Evolutionary conservation across 2,797 vertebrate species (phyloP).

Genomic region (Sebastes nivosus): DNA sequence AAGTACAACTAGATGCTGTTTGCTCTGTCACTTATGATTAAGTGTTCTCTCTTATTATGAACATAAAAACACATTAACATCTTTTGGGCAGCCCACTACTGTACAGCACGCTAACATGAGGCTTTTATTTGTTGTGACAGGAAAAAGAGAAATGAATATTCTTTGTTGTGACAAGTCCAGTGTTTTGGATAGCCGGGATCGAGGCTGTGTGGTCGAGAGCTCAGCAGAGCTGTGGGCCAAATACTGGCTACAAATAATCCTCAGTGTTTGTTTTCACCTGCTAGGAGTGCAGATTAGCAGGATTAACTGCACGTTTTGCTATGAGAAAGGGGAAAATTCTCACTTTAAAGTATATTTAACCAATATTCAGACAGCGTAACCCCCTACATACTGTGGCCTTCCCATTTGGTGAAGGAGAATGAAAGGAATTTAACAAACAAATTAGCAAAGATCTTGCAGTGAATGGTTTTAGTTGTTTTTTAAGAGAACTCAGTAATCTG

Average conservation of each 20-base stretch:
- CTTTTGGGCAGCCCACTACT: not conserved
- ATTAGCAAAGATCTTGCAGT: not conserved
- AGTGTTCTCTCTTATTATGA: not conserved
- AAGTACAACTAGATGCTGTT: not conserved
- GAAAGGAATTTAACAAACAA: not conserved
- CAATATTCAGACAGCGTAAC: not conserved
- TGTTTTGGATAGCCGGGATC: slow-evolving; percentile 25
- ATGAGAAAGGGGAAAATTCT: not conserved
- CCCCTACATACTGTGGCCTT: not conserved
- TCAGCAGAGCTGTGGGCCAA: not conserved
- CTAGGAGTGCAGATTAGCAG: slow-evolving; percentile 3
- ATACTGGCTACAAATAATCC: slow-evolving; percentile 10
- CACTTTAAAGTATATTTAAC: not conserved
- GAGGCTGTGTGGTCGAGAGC: slow-evolving; percentile 21
- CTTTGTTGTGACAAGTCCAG: slow-evolving; percentile 13
- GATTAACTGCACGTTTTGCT: not conserved
- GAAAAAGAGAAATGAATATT: not conserved
- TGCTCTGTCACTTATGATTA: not conserved
- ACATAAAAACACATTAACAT: not conserved
- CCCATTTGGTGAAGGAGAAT: not conserved
- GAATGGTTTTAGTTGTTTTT: not conserved
- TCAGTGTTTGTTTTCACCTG: slow-evolving; percentile 42
- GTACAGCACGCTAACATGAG: not conserved
- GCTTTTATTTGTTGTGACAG: slow-evolving; percentile 5
- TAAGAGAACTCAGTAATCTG: not conserved